A percentile compares a stretch with the other conserved stretches of the same genome.
Evolutionary conservation across 2,888 invertebrate genomes (phyloP).

Genomic region (Linnaemya vulpina): DNA sequence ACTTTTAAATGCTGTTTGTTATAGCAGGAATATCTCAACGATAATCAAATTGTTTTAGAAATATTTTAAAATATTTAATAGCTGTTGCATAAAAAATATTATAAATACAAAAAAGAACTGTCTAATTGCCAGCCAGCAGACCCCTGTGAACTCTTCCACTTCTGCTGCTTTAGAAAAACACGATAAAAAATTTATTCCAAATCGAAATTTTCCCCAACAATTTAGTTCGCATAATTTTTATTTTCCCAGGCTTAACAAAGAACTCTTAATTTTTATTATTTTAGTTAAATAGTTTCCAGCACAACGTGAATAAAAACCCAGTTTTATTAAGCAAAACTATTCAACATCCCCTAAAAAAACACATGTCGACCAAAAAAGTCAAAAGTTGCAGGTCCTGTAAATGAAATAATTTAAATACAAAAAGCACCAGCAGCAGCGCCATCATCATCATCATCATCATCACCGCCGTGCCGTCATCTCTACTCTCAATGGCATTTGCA

Average conservation of each 20-base stretch:
- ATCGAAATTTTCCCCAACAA: neutral
- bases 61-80: neutral
- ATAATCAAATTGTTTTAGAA: neutral
- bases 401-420: constrained; percentile 50
- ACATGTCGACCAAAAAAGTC: constrained; percentile 64
- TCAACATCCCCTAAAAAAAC: constrained; percentile 37
- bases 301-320: constrained; percentile 9
- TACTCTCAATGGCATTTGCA: constrained; percentile 59
- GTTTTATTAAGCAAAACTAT: constrained; percentile 12
- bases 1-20: neutral
- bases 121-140: neutral
- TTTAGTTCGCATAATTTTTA: neutral
- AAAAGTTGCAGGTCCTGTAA: constrained; percentile 53
- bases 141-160: neutral
- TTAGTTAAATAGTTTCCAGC: constrained; percentile 18
- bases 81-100: neutral
- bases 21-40: no score
- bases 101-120: no score
- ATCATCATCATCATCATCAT: constrained; percentile 12
- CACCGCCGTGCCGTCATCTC: neutral
- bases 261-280: constrained; percentile 8
- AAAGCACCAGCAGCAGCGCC: constrained; percentile 11
- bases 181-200: neutral
- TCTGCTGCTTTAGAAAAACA: neutral
- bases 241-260: neutral